These are phyloP conservation scores for Cyanoderma ruficeps DNA, from an alignment of 2,113 vertebrate species.

Conservation along the genomic window DNA sequence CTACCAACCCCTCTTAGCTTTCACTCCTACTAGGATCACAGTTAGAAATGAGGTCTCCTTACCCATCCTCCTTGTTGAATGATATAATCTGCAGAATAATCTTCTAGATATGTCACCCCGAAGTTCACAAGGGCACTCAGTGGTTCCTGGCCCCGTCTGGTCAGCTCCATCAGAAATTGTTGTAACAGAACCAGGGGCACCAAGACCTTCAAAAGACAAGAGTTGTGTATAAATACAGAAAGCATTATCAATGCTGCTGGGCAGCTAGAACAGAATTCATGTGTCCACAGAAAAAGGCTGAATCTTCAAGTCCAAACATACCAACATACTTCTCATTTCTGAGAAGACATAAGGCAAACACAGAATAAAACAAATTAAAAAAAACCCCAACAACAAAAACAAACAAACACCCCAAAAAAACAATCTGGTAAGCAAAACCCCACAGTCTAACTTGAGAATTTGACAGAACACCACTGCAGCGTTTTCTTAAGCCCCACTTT, in stretches of 20 bases:
- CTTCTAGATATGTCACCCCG: slow-evolving; percentile 86
- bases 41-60: slow-evolving; percentile 55
- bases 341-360: background rate
- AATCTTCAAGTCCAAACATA: background rate
- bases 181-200: slow-evolving; percentile 89
- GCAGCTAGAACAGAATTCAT: background rate
- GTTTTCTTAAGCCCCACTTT: background rate
- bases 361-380: background rate
- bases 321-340: background rate
- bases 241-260: background rate
- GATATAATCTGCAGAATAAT: slow-evolving; percentile 83
- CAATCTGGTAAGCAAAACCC: background rate
- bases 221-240: background rate
- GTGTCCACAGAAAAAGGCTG: background rate
- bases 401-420: too few relatives aligned
- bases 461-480: background rate
- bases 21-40: background rate
- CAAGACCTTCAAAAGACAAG: slow-evolving; percentile 78
- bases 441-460: background rate
- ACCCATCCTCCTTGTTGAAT: slow-evolving; percentile 95
- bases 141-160: slow-evolving; percentile 74
- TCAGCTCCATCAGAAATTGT: slow-evolving; percentile 79
- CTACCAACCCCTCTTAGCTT: background rate
- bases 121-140: slow-evolving; percentile 78
- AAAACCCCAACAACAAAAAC: background rate